Base-by-base conservation (phyloP, 2,888 invertebrate species). In the Latrodectus elegans region DNA sequence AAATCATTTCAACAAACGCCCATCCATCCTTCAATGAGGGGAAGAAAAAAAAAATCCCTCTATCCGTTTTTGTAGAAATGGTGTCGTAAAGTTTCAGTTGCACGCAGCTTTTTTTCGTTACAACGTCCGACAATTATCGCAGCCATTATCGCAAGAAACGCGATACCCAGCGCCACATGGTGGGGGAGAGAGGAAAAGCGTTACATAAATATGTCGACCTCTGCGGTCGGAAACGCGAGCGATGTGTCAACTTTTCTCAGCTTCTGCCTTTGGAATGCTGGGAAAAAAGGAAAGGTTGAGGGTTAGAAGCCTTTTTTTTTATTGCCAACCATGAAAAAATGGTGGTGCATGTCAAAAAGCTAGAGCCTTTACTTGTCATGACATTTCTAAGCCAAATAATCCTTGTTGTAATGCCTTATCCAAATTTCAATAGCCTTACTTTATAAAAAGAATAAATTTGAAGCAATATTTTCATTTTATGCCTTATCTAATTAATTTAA, bases 91-190 rank as follows among this genome's bases (percentile, higher is more conserved):
- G 52, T 73, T 75, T 68, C 11, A 49, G 55, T 49, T 38, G 14
- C 26, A 15, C 11, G n/a, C n/a, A 55, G 53, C 55, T 74, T n/a
- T 70, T 55, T 82, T n/a, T 38, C 74, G 15, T 68, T 22, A 60
- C 74, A 74, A 17, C 49, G 22, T n/a, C 52, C 78, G 84, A 77
- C 76, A 84, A 84, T 84, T 84, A 84, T 84, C 84, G 78, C 68
- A 49, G 72, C 84, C 73, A 84, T 84, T 84, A 84, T 73, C 78
- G 67, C 49, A 6, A 15, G 86, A 72, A 86, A 86, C 22, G 22
- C 73, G 81, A 86, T 60, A 76, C 76, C 76, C 26, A 73, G 67
- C 65, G 80, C 86, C 86, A 86, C 86, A 86, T 86, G 86, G 86
- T 81, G 81, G 81, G 86, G 26, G 81, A 78, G 22, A 64, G 65